Conservation (phyloP, 2,113 vertebrate species). For the Melanostigma gelatinosum region DNA sequence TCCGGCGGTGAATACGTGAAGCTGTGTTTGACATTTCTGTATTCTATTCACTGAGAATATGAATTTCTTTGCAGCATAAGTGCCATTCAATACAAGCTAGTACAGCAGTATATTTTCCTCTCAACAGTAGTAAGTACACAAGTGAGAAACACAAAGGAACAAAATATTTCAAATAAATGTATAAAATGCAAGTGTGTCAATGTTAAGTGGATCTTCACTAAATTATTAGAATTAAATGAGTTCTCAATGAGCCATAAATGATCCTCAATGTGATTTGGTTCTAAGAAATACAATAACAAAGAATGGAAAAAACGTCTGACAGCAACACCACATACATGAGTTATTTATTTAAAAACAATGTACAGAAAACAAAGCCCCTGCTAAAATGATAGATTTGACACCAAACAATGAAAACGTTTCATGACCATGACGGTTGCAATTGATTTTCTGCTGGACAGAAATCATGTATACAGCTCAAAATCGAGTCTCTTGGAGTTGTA, state of each 20-base stretch:
- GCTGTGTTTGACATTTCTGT: not conserved
- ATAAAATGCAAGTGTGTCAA: not conserved
- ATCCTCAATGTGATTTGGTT: not conserved
- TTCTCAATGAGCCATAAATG: not conserved
- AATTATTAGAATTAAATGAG: not conserved
- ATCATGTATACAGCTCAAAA: constrained; percentile 90
- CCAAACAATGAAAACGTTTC: not conserved
- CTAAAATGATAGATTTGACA: constrained; percentile 33
- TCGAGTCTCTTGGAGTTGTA: constrained; percentile 92
- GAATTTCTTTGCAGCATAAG: not conserved
- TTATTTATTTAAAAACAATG: constrained; percentile 74
- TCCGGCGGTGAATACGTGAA: not conserved
- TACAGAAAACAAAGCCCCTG: constrained; percentile 49
- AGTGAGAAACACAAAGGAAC: not conserved
- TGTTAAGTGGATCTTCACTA: not conserved
- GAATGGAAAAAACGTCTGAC: not conserved
- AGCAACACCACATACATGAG: constrained; percentile 28
- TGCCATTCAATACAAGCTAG: not conserved
- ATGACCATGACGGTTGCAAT: not conserved
- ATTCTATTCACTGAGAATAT: not conserved
- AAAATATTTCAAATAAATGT: not conserved
- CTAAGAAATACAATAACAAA: not conserved
- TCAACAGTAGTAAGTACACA: not conserved
- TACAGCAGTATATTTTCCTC: not conserved
- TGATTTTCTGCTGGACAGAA: not conserved